Conservation (phyloP, 2,113 vertebrate species). For the Spea bombifrons region DNA sequence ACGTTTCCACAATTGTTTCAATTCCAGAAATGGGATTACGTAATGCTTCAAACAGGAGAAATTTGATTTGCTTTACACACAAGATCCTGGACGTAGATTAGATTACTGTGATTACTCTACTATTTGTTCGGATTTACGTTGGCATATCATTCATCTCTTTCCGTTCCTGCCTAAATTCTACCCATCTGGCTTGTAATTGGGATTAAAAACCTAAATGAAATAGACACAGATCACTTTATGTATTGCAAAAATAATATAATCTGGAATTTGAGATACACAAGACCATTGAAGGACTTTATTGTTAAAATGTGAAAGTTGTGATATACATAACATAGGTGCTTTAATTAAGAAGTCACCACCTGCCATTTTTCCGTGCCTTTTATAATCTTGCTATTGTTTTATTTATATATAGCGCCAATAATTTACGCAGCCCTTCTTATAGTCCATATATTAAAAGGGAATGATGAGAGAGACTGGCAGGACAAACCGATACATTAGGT, state of each 20-base stretch:
- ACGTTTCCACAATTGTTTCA: constrained; percentile 40
- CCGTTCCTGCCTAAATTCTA: constrained; percentile 15
- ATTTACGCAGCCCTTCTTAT: too few species aligned
- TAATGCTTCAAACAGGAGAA: constrained; percentile 37
- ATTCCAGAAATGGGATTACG: constrained; percentile 38
- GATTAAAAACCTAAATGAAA: constrained; percentile 28
- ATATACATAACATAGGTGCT: too few species aligned
- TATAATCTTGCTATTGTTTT: too few species aligned
- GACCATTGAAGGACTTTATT: too few species aligned
- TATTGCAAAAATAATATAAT: not conserved
- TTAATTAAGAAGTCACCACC: too few species aligned
- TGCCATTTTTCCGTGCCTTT: too few species aligned
- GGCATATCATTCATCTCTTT: constrained; percentile 23
- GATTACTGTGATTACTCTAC: constrained; percentile 42
- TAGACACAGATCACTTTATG: constrained; percentile 31
- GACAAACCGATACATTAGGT: too few species aligned
- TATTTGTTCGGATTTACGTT: constrained; percentile 25
- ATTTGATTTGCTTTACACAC: constrained; percentile 35
- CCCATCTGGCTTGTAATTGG: constrained; percentile 40
- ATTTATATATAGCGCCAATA: too few species aligned
- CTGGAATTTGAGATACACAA: not conserved
- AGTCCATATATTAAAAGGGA: too few species aligned
- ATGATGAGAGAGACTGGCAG: too few species aligned
- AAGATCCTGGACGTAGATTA: constrained; percentile 35
- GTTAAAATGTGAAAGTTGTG: too few species aligned